Evolutionary conservation across 2,888 invertebrate species (phyloP).

Genomic region (Melinaea marsaeus): DNA sequence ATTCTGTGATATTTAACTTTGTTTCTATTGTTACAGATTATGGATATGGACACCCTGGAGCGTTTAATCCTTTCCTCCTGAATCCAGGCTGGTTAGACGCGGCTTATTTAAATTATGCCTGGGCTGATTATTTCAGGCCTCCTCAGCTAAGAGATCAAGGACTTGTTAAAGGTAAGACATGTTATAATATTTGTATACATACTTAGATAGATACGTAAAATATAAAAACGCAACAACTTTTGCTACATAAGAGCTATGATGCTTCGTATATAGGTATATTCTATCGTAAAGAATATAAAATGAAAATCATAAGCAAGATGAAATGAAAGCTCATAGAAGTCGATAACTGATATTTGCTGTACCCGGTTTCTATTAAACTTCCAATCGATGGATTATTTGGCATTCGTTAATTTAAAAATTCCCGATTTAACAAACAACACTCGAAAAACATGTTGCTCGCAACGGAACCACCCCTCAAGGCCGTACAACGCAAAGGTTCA

Average conservation of each 20-base stretch:
- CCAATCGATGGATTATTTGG: constrained; percentile 55
- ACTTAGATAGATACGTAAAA: too few relatives aligned
- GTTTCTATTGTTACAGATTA: constrained; percentile 79
- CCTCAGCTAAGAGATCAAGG: constrained; percentile 68
- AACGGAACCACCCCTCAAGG: constrained; percentile 69
- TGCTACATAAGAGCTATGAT: too few relatives aligned
- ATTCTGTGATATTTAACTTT: background rate
- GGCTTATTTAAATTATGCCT: constrained; percentile 87
- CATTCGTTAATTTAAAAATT: constrained; percentile 74
- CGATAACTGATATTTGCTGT: constrained; percentile 20
- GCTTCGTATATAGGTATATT: too few relatives aligned
- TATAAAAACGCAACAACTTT: too few relatives aligned
- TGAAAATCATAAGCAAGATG: background rate
- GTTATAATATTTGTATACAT: too few relatives aligned
- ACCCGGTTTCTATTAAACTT: constrained; percentile 41
- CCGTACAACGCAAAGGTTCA: constrained; percentile 70
- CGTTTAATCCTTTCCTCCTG: constrained; percentile 87
- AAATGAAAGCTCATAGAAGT: constrained; percentile 12
- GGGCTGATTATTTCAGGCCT: constrained; percentile 83
- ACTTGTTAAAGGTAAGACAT: constrained; percentile 78
- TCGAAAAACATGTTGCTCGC: constrained; percentile 65
- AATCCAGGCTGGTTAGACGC: constrained; percentile 92
- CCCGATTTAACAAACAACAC: constrained; percentile 70
- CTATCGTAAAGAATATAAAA: background rate
- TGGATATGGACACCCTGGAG: constrained; percentile 87